Conservation (phyloP, 2,113 vertebrate genomes). For the Rhinichthys klamathensis region DNA sequence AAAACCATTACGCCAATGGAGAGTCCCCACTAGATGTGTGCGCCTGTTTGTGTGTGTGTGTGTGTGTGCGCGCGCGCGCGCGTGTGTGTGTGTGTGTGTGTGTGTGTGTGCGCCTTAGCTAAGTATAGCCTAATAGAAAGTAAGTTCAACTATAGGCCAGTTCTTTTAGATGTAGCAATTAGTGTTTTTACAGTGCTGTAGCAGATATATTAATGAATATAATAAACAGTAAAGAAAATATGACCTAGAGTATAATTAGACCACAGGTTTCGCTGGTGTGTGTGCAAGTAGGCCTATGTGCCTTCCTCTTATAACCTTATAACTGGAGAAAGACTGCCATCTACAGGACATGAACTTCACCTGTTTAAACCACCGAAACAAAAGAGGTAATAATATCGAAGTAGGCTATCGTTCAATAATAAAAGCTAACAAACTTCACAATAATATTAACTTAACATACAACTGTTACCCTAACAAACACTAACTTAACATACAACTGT, state of each 20-base stretch:
- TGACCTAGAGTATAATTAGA: background rate
- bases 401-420: background rate
- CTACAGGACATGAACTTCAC: slow-evolving; percentile 1
- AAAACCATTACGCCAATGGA: no score
- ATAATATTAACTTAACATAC: background rate
- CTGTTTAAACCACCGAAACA: background rate
- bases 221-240: background rate
- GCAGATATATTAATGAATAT: background rate
- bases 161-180: background rate
- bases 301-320: background rate
- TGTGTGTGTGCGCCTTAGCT: no score
- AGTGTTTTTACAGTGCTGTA: background rate
- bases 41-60: no score
- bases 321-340: slow-evolving; percentile 12
- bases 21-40: no score
- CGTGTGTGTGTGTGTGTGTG: no score
- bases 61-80: no score
- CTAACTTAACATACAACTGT: no score
- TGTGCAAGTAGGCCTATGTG: no score
- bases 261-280: background rate
- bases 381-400: background rate
- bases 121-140: background rate
- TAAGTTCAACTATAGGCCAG: background rate
- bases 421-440: background rate
- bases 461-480: background rate